These are phyloP conservation scores for Clarias fuscus DNA, from an alignment of 2,797 vertebrate species.

Conservation along the genomic window DNA sequence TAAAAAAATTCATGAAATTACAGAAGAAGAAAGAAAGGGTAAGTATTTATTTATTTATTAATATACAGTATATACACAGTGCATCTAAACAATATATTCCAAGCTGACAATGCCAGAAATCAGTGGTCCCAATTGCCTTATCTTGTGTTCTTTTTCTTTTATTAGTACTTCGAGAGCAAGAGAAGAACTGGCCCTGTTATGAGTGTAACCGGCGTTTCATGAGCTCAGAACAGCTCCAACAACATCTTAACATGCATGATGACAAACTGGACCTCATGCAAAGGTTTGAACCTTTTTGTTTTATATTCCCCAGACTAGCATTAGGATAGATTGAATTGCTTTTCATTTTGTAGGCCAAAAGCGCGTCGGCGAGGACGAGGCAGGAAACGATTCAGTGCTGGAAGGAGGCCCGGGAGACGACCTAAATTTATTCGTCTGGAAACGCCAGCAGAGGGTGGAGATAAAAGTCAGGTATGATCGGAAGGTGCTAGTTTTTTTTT, in stretches of 20 bases:
- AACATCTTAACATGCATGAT: conserved; percentile 96
- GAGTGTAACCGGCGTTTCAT: conserved; percentile 95
- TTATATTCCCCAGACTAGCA: not conserved
- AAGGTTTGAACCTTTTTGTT: conserved; percentile 73
- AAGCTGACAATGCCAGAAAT: no score
- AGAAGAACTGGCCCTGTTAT: conserved; percentile 98
- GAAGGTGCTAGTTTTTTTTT: not conserved
- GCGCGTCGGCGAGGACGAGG: conserved; percentile 88
- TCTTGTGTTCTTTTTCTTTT: not conserved
- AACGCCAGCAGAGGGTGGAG: conserved; percentile 76
- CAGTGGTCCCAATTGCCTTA: not conserved
- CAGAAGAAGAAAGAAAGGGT: conserved; percentile 98
- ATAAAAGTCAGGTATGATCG: conserved; percentile 81
- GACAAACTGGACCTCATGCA: conserved; percentile 91
- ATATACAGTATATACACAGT: not conserved
- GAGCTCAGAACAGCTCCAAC: conserved; percentile 96
- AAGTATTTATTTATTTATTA: conserved; percentile 1
- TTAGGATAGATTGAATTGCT: not conserved
- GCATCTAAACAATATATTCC: no score
- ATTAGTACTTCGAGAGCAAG: conserved; percentile 91
- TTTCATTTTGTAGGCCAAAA: conserved; percentile 78
- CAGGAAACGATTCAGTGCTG: conserved; percentile 88
- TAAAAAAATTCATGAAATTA: conserved; percentile 93
- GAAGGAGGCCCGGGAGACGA: conserved; percentile 87
- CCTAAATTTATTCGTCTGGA: conserved; percentile 92